These are phyloP conservation scores for Sinhomidia bicolor DNA, from an alignment of 2,888 invertebrate species.

Conservation along the genomic window DNA sequence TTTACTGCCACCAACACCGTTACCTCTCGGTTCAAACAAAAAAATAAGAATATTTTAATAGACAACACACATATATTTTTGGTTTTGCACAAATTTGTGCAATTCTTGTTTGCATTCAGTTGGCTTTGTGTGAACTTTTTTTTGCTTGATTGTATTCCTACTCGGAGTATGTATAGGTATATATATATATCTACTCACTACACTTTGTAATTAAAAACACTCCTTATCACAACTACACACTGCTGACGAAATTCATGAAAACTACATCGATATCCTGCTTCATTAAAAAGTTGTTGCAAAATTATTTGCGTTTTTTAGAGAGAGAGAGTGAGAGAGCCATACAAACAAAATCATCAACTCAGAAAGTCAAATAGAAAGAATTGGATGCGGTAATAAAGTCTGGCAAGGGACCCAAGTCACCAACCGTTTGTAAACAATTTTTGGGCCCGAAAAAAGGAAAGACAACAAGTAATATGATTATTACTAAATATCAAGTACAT, in stretches of 20 bases:
- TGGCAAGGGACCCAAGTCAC: too few relatives aligned
- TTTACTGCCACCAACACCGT: background rate
- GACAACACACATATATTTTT: too few relatives aligned
- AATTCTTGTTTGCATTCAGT: too few relatives aligned
- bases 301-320: background rate
- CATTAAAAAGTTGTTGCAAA: background rate
- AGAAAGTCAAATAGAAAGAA: background rate
- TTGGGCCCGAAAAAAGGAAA: too few relatives aligned
- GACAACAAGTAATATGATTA: background rate
- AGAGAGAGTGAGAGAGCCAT: background rate
- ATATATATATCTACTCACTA: too few relatives aligned
- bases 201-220: slow-evolving; percentile 4
- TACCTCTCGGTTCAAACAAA: too few relatives aligned
- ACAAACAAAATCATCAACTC: background rate
- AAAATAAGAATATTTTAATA: too few relatives aligned
- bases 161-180: too few relatives aligned
- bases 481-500: background rate
- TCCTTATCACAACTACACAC: background rate
- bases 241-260: background rate
- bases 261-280: background rate
- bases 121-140: background rate
- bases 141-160: too few relatives aligned
- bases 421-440: too few relatives aligned
- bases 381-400: too few relatives aligned
- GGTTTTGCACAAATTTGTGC: too few relatives aligned